phyloP scores from a whole-genome alignment of 2,888 invertebrate species.

The Lycia hirtaria region DNA sequence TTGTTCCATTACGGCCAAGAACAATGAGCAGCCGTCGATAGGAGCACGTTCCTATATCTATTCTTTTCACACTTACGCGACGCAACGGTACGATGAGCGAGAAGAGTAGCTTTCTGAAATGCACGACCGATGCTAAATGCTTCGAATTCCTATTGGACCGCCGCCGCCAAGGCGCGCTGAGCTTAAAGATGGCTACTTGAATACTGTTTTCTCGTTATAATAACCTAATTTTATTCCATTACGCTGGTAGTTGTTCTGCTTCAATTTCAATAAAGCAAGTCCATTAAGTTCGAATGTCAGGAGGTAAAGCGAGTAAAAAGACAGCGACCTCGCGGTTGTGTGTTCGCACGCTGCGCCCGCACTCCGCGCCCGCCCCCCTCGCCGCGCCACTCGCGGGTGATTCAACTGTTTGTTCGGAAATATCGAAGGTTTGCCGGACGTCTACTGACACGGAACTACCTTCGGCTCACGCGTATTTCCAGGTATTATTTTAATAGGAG shows the following conservation, averaged over 20 bases:
- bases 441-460: slow-evolving; percentile 81
- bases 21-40: slow-evolving; percentile 81
- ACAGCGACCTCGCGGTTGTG: slow-evolving; percentile 73
- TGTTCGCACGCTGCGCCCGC: slow-evolving; percentile 63
- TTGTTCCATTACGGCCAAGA: slow-evolving; percentile 83
- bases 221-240: slow-evolving; percentile 83
- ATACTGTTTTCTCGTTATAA: slow-evolving; percentile 80
- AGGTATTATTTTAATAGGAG: slow-evolving; percentile 67
- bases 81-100: slow-evolving; percentile 53
- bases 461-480: slow-evolving; percentile 76
- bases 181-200: slow-evolving; percentile 82
- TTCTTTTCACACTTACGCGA: slow-evolving; percentile 61
- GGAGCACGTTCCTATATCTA: slow-evolving; percentile 69
- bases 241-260: slow-evolving; percentile 73
- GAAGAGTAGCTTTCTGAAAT: slow-evolving; percentile 59
- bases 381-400: slow-evolving; percentile 53
- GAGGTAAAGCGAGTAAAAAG: slow-evolving; percentile 78
- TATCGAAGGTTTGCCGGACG: slow-evolving; percentile 83
- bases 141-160: slow-evolving; percentile 81
- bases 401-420: slow-evolving; percentile 80
- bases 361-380: slow-evolving; percentile 32
- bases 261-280: slow-evolving; percentile 79
- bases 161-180: slow-evolving; percentile 50
- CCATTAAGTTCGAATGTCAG: slow-evolving; percentile 82
- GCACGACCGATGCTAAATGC: slow-evolving; percentile 62